Conservation (phyloP, 2,888 invertebrate species). For the Diarsia brunnea region DNA sequence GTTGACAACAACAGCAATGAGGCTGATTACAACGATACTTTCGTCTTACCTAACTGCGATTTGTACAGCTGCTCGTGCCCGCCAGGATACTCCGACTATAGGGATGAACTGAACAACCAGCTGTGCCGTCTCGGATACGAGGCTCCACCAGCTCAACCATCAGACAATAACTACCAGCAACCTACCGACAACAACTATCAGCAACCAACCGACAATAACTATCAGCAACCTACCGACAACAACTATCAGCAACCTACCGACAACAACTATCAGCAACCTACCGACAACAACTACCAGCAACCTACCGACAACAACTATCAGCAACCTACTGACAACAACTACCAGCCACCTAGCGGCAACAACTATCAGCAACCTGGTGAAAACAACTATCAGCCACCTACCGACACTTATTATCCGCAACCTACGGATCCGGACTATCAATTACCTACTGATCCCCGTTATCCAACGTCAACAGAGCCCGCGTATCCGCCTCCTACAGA, state of each 20-base stretch:
- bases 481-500: slow-evolving; percentile 33
- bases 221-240: slow-evolving; percentile 37
- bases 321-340: background rate
- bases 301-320: no score
- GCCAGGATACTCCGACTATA: slow-evolving; percentile 79
- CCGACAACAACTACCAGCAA: background rate
- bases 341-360: background rate
- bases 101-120: slow-evolving; percentile 80
- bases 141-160: slow-evolving; percentile 15
- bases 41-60: slow-evolving; percentile 82
- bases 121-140: slow-evolving; percentile 77
- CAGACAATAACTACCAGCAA: slow-evolving; percentile 46
- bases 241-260: background rate
- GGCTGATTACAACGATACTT: slow-evolving; percentile 81
- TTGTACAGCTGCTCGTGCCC: slow-evolving; percentile 80
- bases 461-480: slow-evolving; percentile 37
- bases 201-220: background rate
- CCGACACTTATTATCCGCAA: slow-evolving; percentile 26
- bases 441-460: slow-evolving; percentile 51
- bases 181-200: slow-evolving; percentile 14
- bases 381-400: background rate
- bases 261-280: no score
- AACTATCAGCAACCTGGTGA: background rate
- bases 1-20: slow-evolving; percentile 66
- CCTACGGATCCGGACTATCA: slow-evolving; percentile 43